Percentiles rank a stretch among this genome's conserved stretches.
phyloP scores from a whole-genome alignment of 2,888 invertebrate genomes.

The Ichneumoninae sp. region DNA sequence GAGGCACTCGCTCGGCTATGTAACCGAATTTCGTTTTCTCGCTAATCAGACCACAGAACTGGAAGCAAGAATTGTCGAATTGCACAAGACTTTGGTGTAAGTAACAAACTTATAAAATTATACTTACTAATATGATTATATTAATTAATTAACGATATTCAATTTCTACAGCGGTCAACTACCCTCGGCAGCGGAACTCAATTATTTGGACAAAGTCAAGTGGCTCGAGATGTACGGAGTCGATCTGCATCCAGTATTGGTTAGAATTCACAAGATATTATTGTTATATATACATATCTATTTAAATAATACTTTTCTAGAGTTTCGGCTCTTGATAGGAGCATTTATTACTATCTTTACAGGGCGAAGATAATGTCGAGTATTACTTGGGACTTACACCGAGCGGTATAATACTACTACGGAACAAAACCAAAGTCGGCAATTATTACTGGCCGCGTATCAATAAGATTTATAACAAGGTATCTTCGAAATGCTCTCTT shows the following conservation, averaged over 20 bases:
- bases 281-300: not conserved
- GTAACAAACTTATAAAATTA: constrained; percentile 74
- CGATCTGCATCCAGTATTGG: constrained; percentile 97
- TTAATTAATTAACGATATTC: constrained; percentile 32
- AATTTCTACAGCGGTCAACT: constrained; percentile 90
- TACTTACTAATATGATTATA: not conserved
- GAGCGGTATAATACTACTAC: constrained; percentile 96
- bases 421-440: constrained; percentile 98
- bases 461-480: constrained; percentile 97
- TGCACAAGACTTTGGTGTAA: constrained; percentile 95
- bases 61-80: constrained; percentile 93
- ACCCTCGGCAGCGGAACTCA: constrained; percentile 96
- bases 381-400: constrained; percentile 98
- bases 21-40: constrained; percentile 96
- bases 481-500: constrained; percentile 64
- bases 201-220: constrained; percentile 98
- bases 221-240: constrained; percentile 99
- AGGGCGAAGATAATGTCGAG: constrained; percentile 98
- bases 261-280: constrained; percentile 85
- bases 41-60: constrained; percentile 96
- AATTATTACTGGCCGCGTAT: constrained; percentile 99
- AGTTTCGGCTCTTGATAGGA: not conserved
- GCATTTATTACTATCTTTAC: constrained; percentile 64
- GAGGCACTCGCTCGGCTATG: constrained; percentile 95
- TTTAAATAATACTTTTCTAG: not conserved